A percentile compares a stretch with the other conserved stretches of the same genome.
Evolutionary conservation across 1,140 invertebrate species (phyloP).

Genomic region (Hypothenemus hampei): DNA sequence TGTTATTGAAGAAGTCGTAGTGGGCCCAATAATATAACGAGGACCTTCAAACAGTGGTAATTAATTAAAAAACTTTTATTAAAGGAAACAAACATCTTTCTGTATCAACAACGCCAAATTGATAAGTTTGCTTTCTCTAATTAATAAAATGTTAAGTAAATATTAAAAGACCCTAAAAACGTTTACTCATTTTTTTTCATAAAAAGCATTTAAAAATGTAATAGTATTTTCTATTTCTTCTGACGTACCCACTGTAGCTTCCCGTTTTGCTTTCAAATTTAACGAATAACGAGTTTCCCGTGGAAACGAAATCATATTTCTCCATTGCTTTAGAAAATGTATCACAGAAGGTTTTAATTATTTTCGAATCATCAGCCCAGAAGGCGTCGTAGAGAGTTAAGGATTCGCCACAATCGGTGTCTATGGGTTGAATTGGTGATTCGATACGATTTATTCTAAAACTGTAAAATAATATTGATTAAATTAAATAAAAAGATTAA

Average conservation of each 20-base stretch:
- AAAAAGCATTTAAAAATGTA: no score
- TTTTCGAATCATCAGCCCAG: slow-evolving; percentile 77
- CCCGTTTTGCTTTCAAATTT: slow-evolving; percentile 86
- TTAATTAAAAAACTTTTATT: no score
- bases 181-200: no score
- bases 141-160: no score
- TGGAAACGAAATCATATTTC: slow-evolving; percentile 86
- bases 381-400: slow-evolving; percentile 81
- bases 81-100: no score
- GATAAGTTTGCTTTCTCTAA: no score
- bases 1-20: slow-evolving; percentile 90
- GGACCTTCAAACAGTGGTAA: no score
- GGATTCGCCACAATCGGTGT: slow-evolving; percentile 83
- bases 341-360: slow-evolving; percentile 89
- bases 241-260: slow-evolving; percentile 73
- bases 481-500: no score
- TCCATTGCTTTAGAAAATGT: slow-evolving; percentile 87
- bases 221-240: neutral
- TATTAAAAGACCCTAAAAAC: no score
- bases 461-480: no score
- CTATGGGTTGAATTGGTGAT: slow-evolving; percentile 77
- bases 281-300: slow-evolving; percentile 77
- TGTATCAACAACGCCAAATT: no score
- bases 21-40: slow-evolving; percentile 89
- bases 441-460: slow-evolving; percentile 86